A percentile compares a stretch with the other conserved stretches of the same genome.
phyloP scores from a whole-genome alignment of 2,888 invertebrate genomes.

The Cyclophora punctaria region DNA sequence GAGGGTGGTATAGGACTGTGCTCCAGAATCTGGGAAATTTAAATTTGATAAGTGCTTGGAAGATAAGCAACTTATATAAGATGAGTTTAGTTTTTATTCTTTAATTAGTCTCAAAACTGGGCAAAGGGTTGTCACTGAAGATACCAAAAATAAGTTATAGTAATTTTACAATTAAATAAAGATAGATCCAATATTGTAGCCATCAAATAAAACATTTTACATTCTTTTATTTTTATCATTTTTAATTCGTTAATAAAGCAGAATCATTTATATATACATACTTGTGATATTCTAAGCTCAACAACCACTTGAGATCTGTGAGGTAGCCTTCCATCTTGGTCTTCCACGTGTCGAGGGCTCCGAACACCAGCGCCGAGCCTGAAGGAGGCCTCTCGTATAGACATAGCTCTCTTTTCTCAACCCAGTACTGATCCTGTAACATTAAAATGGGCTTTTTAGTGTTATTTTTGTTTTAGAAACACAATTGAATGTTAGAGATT shows the following conservation, averaged over 20 bases:
- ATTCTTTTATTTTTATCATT: no score
- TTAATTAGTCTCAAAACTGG: no score
- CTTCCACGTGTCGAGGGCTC: conserved; percentile 80
- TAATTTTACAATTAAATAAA: no score
- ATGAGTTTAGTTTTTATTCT: no score
- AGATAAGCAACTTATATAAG: no score
- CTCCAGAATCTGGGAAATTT: conserved; percentile 79
- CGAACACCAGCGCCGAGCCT: conserved; percentile 60
- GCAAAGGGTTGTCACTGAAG: no score
- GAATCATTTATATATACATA: conserved; percentile 28
- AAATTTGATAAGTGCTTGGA: no score
- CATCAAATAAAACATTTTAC: no score
- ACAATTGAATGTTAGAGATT: no score
- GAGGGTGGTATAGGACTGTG: conserved; percentile 78
- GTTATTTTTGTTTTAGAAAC: no score
- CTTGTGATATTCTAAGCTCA: conserved; percentile 80
- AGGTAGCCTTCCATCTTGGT: conserved; percentile 75
- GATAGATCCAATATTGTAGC: no score
- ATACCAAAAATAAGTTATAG: no score
- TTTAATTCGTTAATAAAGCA: background rate
- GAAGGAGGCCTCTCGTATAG: conserved; percentile 74
- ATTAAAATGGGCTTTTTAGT: background rate
- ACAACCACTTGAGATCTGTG: conserved; percentile 80
- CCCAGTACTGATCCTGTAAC: conserved; percentile 74
- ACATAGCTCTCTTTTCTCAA: conserved; percentile 70